phyloP scores from a whole-genome alignment of 2,888 invertebrate genomes.

The Acanthacorydalis orientalis region DNA sequence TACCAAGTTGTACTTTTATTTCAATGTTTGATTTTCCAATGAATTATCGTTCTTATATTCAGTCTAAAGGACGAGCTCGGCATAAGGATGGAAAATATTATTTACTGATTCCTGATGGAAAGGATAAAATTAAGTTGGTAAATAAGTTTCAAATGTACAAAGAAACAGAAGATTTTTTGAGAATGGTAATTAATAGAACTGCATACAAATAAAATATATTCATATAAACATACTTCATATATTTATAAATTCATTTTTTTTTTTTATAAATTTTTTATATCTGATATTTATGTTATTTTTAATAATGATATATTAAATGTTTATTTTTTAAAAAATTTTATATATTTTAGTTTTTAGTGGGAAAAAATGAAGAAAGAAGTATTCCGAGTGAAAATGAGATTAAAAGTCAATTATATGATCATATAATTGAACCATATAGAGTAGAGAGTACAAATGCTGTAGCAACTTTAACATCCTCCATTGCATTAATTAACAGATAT shows the following conservation, averaged over 20 bases:
- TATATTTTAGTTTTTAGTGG: slow-evolving; percentile 33
- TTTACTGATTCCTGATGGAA: slow-evolving; percentile 31
- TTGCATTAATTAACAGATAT: slow-evolving; percentile 61
- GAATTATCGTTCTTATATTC: slow-evolving; percentile 70
- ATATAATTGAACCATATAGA: slow-evolving; percentile 34
- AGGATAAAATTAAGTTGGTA: slow-evolving; percentile 17
- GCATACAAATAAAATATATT: too few species aligned
- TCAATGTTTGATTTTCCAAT: slow-evolving; percentile 52
- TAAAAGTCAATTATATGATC: slow-evolving; percentile 32
- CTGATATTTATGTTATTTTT: too few species aligned
- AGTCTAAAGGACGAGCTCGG: slow-evolving; percentile 82
- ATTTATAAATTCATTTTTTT: too few species aligned
- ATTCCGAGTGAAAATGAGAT: slow-evolving; percentile 36
- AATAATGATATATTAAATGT: too few species aligned
- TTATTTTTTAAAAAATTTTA: not conserved
- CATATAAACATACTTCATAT: too few species aligned
- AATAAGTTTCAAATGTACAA: slow-evolving; percentile 28
- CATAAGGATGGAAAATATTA: slow-evolving; percentile 36
- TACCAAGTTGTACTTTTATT: slow-evolving; percentile 66
- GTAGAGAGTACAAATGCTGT: slow-evolving; percentile 25
- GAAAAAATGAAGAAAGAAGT: slow-evolving; percentile 33
- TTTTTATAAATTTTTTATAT: too few species aligned
- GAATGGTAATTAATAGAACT: not conserved
- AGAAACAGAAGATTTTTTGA: not conserved
- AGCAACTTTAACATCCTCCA: slow-evolving; percentile 39